These are phyloP conservation scores for Chrysopa pallens DNA, from an alignment of 1,140 invertebrate species.

Conservation along the genomic window DNA sequence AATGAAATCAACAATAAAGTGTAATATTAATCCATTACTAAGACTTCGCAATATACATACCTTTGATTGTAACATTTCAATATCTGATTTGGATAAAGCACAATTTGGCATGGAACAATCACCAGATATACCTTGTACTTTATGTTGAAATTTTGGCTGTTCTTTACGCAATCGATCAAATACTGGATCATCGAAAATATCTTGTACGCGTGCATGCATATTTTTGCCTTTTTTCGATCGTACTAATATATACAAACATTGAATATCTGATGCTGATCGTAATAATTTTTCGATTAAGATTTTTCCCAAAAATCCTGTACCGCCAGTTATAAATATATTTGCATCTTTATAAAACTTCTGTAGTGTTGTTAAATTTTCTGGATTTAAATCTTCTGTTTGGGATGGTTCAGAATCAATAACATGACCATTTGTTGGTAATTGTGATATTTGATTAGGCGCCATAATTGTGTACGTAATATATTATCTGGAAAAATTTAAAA, in stretches of 20 bases:
- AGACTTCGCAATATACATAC: slow-evolving; percentile 29
- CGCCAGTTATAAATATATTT: slow-evolving; percentile 38
- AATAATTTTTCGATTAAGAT: slow-evolving; percentile 76
- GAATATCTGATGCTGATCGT: slow-evolving; percentile 60
- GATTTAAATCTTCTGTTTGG: no score
- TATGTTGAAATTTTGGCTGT: slow-evolving; percentile 43
- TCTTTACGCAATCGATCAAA: slow-evolving; percentile 32
- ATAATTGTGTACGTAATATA: no score
- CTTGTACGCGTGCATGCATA: slow-evolving; percentile 21
- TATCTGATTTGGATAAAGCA: slow-evolving; percentile 37
- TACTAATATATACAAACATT: slow-evolving; percentile 62
- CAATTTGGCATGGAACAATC: slow-evolving; percentile 42
- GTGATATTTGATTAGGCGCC: no score
- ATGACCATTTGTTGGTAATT: no score
- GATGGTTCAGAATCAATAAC: no score
- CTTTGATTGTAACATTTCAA: slow-evolving; percentile 35
- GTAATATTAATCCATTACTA: no score
- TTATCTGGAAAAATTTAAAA: no score
- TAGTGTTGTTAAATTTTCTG: not conserved
- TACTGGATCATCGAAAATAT: slow-evolving; percentile 24
- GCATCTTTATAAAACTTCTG: slow-evolving; percentile 26
- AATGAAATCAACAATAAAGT: no score
- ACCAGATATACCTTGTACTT: slow-evolving; percentile 40
- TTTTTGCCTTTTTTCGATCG: slow-evolving; percentile 46
- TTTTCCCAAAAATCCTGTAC: slow-evolving; percentile 76